Evolutionary conservation across 2,797 vertebrate genomes (phyloP).

Genomic region (Pteropus rufus): DNA sequence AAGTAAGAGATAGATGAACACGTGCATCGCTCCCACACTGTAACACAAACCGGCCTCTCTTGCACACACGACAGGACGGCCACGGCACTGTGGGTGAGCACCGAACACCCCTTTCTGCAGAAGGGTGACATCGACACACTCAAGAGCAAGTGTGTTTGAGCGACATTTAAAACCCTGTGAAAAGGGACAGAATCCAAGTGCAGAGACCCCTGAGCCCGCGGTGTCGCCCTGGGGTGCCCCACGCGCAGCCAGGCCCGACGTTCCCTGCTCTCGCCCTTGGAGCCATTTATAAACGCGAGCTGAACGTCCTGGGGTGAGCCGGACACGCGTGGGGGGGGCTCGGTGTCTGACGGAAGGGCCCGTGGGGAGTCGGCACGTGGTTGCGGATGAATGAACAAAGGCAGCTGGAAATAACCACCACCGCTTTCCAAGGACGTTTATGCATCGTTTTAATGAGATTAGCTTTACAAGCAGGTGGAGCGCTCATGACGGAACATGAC

Average conservation of each 20-base stretch:
- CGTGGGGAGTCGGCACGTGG: not conserved
- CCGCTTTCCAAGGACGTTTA: conserved; percentile 81
- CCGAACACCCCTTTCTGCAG: not conserved
- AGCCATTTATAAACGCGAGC: not conserved
- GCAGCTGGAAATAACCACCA: conserved; percentile 75
- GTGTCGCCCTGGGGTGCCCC: not conserved
- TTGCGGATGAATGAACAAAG: not conserved
- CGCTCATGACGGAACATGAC: no score
- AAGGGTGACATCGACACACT: not conserved
- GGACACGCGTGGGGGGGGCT: not conserved
- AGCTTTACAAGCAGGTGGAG: conserved; percentile 86
- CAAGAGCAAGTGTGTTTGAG: not conserved
- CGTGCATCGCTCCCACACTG: not conserved
- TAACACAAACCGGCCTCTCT: not conserved
- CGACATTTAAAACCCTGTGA: not conserved
- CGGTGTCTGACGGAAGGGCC: not conserved
- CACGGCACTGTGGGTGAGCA: no score
- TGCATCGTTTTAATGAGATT: conserved; percentile 86
- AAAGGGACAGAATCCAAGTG: not conserved
- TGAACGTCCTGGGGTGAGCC: not conserved
- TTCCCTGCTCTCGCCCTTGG: not conserved
- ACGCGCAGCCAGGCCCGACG: no score
- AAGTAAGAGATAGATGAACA: not conserved
- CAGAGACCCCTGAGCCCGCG: no score
- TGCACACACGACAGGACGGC: not conserved